Conservation (phyloP, 2,888 invertebrate species). For the Pristionchus fissidentatus region DNA sequence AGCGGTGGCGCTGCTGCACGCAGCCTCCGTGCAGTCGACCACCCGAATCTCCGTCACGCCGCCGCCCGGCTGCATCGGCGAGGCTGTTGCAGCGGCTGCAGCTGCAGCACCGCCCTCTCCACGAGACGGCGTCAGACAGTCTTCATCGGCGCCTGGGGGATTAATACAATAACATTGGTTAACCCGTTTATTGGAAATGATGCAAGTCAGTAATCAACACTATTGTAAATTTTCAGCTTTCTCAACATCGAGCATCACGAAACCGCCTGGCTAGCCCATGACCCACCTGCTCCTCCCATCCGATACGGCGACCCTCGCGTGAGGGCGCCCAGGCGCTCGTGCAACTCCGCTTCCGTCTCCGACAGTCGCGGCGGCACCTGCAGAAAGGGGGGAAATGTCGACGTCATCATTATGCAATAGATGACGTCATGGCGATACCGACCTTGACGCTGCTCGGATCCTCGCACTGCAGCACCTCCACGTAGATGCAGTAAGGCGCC, state of each 20-base stretch:
- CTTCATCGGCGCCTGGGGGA: background rate
- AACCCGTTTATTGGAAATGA: no score
- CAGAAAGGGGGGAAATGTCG: no score
- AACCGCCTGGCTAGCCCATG: background rate
- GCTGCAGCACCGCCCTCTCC: no score
- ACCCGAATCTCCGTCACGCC: conserved; percentile 5
- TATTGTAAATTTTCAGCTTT: no score
- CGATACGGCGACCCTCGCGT: background rate
- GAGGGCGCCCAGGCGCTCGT: conserved; percentile 39
- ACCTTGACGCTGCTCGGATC: conserved; percentile 47
- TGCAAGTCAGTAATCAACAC: no score
- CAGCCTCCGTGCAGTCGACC: conserved; percentile 4
- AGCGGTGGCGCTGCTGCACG: background rate
- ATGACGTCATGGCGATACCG: background rate
- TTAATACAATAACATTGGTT: no score
- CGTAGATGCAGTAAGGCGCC: conserved; percentile 98
- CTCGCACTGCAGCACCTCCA: conserved; percentile 83
- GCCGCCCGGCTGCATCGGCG: no score
- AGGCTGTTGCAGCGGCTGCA: no score
- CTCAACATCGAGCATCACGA: background rate
- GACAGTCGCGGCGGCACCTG: conserved; percentile 45
- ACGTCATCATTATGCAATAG: no score
- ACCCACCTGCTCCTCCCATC: background rate
- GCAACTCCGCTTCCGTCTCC: conserved; percentile 52
- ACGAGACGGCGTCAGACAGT: background rate